Conservation (phyloP, 2,797 vertebrate genomes). For the Aphelocoma californica region DNA sequence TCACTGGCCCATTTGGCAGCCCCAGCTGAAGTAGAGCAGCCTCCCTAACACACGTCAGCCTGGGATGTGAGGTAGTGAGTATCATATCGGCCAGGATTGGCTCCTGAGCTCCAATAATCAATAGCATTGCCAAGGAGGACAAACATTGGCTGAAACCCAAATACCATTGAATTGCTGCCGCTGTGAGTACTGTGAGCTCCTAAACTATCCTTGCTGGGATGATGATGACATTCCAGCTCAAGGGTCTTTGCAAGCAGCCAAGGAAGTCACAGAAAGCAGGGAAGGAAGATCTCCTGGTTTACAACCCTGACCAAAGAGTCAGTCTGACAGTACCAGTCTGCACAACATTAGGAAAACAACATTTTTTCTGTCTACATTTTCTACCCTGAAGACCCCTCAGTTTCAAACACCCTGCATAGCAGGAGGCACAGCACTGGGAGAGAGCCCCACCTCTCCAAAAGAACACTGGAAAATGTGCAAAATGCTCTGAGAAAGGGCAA, state of each 20-base stretch:
- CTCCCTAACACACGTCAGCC: accelerated
- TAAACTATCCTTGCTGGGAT: not conserved
- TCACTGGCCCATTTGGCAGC: not conserved
- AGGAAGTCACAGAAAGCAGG: not conserved
- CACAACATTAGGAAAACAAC: not conserved
- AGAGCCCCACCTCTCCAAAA: not conserved
- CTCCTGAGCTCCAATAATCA: slow-evolving; percentile 6
- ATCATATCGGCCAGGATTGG: not conserved
- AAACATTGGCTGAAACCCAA: slow-evolving; percentile 4
- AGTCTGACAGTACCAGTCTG: not conserved
- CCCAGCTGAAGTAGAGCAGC: not conserved
- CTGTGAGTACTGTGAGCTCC: not conserved
- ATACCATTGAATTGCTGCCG: not conserved
- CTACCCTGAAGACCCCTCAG: not conserved
- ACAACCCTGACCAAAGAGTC: not conserved
- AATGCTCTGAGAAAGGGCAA: not conserved
- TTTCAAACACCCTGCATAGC: accelerated
- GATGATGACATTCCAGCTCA: not conserved
- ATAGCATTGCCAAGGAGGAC: slow-evolving; percentile 22
- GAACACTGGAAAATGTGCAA: not conserved
- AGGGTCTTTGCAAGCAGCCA: not conserved
- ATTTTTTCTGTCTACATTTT: not conserved
- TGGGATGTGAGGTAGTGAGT: not conserved
- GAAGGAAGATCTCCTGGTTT: not conserved
- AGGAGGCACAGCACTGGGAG: not conserved